These are phyloP conservation scores for Eupithecia dodoneata DNA, from an alignment of 2,888 invertebrate species.

Conservation along the genomic window DNA sequence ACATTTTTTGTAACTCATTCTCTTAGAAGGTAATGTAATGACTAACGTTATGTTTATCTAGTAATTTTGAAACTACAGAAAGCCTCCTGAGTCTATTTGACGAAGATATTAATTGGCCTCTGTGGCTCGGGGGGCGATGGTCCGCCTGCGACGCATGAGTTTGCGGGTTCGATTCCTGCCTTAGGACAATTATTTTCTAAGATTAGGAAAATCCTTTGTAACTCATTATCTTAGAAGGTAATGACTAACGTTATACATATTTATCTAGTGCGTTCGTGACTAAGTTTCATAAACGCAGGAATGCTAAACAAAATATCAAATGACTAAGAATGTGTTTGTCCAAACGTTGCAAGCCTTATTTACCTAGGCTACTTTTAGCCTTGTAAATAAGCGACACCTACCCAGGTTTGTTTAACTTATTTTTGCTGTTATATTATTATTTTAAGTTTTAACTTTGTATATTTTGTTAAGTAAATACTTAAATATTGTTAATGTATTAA, in stretches of 20 bases:
- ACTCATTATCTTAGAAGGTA: background rate
- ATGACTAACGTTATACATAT: slow-evolving; percentile 9
- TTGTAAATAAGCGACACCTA: slow-evolving; percentile 2
- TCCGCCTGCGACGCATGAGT: too few relatives aligned
- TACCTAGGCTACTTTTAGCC: background rate
- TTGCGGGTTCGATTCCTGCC: too few relatives aligned
- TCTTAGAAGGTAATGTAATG: background rate
- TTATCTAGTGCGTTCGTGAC: slow-evolving; percentile 18
- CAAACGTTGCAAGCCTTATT: slow-evolving; percentile 10
- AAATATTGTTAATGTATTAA: too few relatives aligned
- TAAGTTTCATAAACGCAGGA: slow-evolving; percentile 20
- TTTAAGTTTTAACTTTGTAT: too few relatives aligned
- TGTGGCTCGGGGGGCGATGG: too few relatives aligned
- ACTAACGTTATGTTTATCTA: slow-evolving; percentile 12
- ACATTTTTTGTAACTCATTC: background rate
- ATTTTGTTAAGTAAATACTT: too few relatives aligned
- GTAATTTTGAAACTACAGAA: too few relatives aligned
- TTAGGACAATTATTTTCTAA: background rate
- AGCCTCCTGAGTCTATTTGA: too few relatives aligned
- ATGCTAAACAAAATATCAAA: slow-evolving; percentile 17
- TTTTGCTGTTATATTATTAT: too few relatives aligned
- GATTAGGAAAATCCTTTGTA: background rate
- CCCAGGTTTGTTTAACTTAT: background rate
- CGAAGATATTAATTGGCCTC: too few relatives aligned
- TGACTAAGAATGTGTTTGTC: slow-evolving; percentile 14